Conservation (phyloP, 2,888 invertebrate genomes). For the Euplagia quadripunctaria region DNA sequence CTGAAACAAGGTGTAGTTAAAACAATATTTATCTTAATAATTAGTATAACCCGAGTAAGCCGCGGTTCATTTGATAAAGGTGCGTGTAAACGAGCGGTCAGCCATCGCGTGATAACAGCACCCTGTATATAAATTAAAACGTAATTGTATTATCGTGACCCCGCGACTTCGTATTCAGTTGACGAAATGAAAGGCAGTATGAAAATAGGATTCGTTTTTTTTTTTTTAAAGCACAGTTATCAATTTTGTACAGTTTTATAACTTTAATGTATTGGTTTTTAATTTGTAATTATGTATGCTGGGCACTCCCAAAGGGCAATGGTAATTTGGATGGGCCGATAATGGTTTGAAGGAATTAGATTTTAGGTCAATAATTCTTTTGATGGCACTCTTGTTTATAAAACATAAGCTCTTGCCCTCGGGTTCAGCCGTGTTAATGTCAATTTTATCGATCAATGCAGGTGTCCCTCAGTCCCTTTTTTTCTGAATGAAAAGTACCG, state of each 20-base stretch:
- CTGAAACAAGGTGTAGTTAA: slow-evolving; percentile 80
- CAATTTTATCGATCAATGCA: neutral
- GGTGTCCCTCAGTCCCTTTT: neutral
- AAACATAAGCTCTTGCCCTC: neutral
- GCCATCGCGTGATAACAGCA: slow-evolving; percentile 78
- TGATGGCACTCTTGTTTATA: neutral
- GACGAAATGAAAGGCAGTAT: slow-evolving; percentile 63
- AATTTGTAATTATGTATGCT: slow-evolving; percentile 11
- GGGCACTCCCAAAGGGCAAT: neutral
- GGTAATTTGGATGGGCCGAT: neutral
- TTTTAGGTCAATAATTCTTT: neutral
- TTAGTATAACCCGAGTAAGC: slow-evolving; percentile 82
- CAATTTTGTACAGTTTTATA: slow-evolving; percentile 4
- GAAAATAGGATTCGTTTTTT: slow-evolving; percentile 48
- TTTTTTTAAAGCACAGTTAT: slow-evolving; percentile 28
- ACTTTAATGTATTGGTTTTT: slow-evolving; percentile 24
- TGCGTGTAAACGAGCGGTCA: slow-evolving; percentile 74
- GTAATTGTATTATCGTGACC: slow-evolving; percentile 87
- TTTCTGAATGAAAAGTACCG: slow-evolving; percentile 5
- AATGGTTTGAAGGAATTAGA: neutral
- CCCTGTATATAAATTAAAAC: slow-evolving; percentile 86
- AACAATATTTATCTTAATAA: slow-evolving; percentile 86
- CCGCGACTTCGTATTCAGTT: slow-evolving; percentile 78
- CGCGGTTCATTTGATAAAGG: slow-evolving; percentile 81
- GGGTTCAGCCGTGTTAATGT: no score